Conservation (phyloP, 2,797 vertebrate genomes). For the Emys orbicularis region DNA sequence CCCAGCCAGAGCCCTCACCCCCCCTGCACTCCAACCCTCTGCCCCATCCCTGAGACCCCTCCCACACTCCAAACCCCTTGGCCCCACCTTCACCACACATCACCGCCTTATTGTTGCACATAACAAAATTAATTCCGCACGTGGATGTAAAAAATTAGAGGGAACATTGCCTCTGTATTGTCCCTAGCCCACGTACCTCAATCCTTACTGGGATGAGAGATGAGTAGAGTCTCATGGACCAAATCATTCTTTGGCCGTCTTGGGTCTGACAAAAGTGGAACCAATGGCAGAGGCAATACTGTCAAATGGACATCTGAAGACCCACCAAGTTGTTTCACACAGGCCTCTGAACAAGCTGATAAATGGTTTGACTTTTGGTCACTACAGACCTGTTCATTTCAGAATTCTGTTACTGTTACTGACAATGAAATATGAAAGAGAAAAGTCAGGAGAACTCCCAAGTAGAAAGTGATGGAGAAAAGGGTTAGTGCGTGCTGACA, state of each 20-base stretch:
- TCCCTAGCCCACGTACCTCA: not conserved
- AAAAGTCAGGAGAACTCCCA: not conserved
- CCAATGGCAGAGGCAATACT: not conserved
- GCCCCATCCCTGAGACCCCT: no score
- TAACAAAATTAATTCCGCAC: no score
- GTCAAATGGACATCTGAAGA: not conserved
- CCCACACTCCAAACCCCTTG: no score
- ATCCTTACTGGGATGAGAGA: not conserved
- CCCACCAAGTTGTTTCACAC: accelerated
- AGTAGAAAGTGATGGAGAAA: not conserved
- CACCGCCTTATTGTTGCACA: no score
- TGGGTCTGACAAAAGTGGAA: not conserved
- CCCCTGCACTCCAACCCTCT: no score
- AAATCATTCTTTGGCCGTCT: not conserved
- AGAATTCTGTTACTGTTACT: not conserved
- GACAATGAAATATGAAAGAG: not conserved
- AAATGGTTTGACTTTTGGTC: not conserved
- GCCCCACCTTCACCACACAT: no score
- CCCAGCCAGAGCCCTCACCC: no score
- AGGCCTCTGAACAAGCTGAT: not conserved
- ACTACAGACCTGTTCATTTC: not conserved
- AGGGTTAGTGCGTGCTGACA: not conserved
- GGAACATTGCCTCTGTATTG: not conserved
- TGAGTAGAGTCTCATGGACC: not conserved
- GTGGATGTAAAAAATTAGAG: no score